A percentile compares a stretch with the other conserved stretches of the same genome.
phyloP scores from a whole-genome alignment of 2,797 vertebrate genomes.

The Girardinus metallicus region DNA sequence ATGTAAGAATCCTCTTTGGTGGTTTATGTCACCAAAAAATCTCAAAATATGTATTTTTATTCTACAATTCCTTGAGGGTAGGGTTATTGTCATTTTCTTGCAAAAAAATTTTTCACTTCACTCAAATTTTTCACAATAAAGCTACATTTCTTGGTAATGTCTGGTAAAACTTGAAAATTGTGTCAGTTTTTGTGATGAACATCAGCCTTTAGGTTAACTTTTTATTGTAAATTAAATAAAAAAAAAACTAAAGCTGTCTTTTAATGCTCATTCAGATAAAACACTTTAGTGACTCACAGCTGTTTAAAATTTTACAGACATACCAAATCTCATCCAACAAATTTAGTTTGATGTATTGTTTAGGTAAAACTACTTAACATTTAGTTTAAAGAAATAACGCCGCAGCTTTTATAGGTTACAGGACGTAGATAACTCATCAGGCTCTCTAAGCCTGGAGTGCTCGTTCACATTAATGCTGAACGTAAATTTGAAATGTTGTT shows the following conservation, averaged over 20 bases:
- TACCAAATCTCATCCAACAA: not conserved
- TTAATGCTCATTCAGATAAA: not conserved
- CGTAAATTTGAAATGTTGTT: conserved; percentile 52
- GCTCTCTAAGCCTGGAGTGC: conserved; percentile 63
- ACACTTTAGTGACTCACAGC: not conserved
- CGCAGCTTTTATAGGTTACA: not conserved
- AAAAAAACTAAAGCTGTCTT: not conserved
- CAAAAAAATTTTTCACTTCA: not conserved
- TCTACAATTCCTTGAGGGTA: not conserved
- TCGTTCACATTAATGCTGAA: conserved; percentile 62
- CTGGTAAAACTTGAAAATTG: not conserved
- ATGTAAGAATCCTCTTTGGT: not conserved
- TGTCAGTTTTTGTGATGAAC: not conserved
- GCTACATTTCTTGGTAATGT: not conserved
- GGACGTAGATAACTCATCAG: conserved; percentile 64
- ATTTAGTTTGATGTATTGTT: not conserved
- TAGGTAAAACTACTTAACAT: not conserved
- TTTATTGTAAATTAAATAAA: not conserved
- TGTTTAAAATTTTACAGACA: not conserved
- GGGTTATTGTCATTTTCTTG: not conserved
- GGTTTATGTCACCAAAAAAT: not conserved
- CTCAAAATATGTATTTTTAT: not conserved
- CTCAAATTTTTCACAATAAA: not conserved
- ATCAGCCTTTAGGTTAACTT: not conserved
- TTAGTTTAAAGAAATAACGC: not conserved